Base-by-base conservation (phyloP, 2,113 vertebrate genomes). In the Melospiza melodia region DNA sequence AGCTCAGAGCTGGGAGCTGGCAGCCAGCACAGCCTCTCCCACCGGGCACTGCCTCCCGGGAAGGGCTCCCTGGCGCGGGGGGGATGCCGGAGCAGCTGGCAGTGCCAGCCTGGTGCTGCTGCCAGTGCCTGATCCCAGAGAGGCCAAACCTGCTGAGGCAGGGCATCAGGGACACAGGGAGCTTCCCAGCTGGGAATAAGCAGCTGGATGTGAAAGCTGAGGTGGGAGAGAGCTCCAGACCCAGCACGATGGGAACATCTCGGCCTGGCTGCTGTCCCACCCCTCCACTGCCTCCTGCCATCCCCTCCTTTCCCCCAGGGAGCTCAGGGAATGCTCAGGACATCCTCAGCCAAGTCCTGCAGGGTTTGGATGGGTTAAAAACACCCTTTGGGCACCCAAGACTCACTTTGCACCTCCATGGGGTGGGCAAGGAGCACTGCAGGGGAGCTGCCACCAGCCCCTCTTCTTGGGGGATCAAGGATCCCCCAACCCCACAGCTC, bases 391-490 rank as follows among this genome's bases (percentile, higher is more conserved):
- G 73, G 59, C 57, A 49, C 4, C 22, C 76, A 51, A 76, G 51
- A 78, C 77, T 86, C 85, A 72, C 66, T 81, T 87, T 87, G 81
- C 52, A 65, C 51, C 72, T 15, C 2, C 48, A 21, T 0, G 3
- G 37, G 65, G 59, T 3, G 11, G 48, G 67, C 41, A 44, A 28
- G 0, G 28, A 68, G 72, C 63, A 39, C 63, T 1, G 0, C 7
- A 1, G 46, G 65, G 78, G 28, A 37, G 37, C 6, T 7, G 0
- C 51, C 62, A 28, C 5, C 9, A 0, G 31, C 27, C 37, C 8
- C 80, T n/a, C 58, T 15, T 43, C 46, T 54, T 4, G 4, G n/a
- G 57, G 57, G 71, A 82, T 55, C 72, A 58, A 35, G 0, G 1
- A 54, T 46, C n/a, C 62, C 23, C 23, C 22, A 13, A 30, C 5